Conservation (phyloP, 2,888 invertebrate genomes). For the Poecilus cupreus region DNA sequence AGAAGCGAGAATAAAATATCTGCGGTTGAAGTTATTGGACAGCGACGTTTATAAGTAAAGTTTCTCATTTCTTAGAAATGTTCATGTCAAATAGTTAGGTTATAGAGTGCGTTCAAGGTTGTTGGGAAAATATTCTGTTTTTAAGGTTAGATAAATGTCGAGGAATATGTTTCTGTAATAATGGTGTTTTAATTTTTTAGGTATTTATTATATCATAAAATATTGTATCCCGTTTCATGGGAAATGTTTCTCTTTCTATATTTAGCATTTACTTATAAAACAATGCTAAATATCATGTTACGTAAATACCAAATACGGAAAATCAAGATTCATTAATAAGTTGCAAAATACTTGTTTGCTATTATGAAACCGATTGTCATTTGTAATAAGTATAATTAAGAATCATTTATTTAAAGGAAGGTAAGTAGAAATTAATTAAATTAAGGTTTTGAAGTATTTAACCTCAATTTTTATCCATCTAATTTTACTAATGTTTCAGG, state of each 20-base stretch:
- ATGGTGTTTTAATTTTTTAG: background rate
- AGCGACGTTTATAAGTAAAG: conserved; percentile 9
- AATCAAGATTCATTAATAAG: background rate
- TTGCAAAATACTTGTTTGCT: background rate
- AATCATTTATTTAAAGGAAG: no score
- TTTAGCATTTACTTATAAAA: background rate
- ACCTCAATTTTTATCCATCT: no score
- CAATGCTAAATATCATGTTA: background rate
- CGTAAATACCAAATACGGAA: background rate
- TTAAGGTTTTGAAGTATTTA: no score
- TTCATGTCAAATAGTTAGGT: background rate
- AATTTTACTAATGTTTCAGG: no score
- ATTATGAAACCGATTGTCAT: no score
- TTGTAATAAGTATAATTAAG: no score
- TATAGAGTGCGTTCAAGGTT: background rate
- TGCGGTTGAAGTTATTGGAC: conserved; percentile 31
- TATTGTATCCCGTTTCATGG: conserved; percentile 21
- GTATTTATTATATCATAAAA: background rate
- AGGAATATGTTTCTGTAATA: background rate
- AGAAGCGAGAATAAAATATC: background rate
- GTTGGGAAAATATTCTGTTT: background rate
- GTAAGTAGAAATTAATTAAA: no score
- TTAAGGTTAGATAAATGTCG: conserved; percentile 9
- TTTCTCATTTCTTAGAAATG: background rate
- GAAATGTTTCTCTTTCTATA: background rate